Evolutionary conservation across 1,140 invertebrate species (phyloP).

Genomic region (Heliothis virescens): DNA sequence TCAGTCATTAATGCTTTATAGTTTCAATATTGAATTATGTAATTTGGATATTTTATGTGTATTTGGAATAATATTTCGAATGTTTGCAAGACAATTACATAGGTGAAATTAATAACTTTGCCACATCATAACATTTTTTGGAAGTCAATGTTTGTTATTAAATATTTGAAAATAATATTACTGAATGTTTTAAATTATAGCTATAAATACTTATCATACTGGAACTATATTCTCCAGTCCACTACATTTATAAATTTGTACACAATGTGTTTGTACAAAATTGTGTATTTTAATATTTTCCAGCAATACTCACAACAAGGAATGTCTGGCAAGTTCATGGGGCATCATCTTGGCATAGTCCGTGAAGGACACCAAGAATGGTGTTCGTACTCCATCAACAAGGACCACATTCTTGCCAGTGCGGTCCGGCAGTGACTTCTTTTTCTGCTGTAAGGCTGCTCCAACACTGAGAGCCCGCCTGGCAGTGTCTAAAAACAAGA

Average conservation of each 20-base stretch:
- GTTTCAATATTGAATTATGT: neutral
- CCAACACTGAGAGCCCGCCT: constrained; percentile 84
- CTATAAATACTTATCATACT: too few relatives aligned
- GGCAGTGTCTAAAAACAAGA: constrained; percentile 66
- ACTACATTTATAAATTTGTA: too few relatives aligned
- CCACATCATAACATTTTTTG: too few relatives aligned
- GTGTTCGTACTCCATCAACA: constrained; percentile 98
- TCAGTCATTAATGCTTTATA: neutral
- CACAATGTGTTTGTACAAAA: too few relatives aligned
- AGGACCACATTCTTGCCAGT: constrained; percentile 96
- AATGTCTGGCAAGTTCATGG: constrained; percentile 96
- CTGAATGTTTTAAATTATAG: too few relatives aligned
- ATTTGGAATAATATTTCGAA: too few relatives aligned
- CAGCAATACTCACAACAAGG: constrained; percentile 91
- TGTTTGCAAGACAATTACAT: too few relatives aligned
- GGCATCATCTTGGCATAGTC: constrained; percentile 98
- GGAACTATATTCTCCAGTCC: too few relatives aligned
- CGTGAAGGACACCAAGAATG: constrained; percentile 97
- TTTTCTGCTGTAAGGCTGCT: constrained; percentile 84
- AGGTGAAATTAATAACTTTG: too few relatives aligned
- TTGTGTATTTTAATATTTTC: neutral
- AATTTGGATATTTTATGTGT: neutral
- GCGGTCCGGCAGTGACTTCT: constrained; percentile 85
- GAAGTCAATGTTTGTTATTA: too few relatives aligned
- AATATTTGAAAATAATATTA: too few relatives aligned